Conservation (phyloP, 2,797 vertebrate genomes). For the Gadopsis marmoratus region DNA sequence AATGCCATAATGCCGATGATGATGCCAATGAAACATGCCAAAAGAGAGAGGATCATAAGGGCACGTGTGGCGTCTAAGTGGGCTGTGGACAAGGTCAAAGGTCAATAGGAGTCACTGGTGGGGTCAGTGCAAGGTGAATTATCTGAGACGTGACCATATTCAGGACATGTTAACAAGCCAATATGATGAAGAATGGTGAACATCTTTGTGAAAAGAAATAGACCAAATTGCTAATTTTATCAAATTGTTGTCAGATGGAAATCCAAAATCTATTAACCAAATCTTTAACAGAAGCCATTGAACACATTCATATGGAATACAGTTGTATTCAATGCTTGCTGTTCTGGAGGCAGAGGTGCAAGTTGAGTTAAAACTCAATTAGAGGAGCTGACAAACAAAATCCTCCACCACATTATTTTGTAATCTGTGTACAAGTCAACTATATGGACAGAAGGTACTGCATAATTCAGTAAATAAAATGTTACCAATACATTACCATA, state of each 20-base stretch:
- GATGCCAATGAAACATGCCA: conserved; percentile 84
- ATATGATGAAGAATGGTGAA: neutral
- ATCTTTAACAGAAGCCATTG: neutral
- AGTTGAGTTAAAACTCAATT: neutral
- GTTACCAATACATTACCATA: neutral
- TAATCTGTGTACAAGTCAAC: no score
- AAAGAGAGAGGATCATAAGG: conserved; percentile 84
- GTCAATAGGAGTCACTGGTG: conserved; percentile 54
- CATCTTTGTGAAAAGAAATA: neutral
- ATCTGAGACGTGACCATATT: conserved; percentile 12
- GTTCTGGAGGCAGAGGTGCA: neutral
- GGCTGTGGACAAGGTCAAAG: conserved; percentile 70
- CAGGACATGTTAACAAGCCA: conserved; percentile 15
- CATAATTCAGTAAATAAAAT: neutral
- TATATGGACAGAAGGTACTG: neutral
- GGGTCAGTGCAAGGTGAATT: conserved; percentile 31
- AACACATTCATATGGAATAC: neutral
- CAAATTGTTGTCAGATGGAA: neutral
- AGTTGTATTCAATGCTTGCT: neutral
- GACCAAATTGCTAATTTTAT: neutral
- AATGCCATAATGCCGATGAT: conserved; percentile 86
- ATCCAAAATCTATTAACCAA: neutral
- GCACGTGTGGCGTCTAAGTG: conserved; percentile 84
- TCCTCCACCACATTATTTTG: neutral
- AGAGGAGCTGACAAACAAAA: neutral